Base-by-base conservation (phyloP, 92 coral and sea anemone genomes). In the Epizoanthus ramosus region DNA sequence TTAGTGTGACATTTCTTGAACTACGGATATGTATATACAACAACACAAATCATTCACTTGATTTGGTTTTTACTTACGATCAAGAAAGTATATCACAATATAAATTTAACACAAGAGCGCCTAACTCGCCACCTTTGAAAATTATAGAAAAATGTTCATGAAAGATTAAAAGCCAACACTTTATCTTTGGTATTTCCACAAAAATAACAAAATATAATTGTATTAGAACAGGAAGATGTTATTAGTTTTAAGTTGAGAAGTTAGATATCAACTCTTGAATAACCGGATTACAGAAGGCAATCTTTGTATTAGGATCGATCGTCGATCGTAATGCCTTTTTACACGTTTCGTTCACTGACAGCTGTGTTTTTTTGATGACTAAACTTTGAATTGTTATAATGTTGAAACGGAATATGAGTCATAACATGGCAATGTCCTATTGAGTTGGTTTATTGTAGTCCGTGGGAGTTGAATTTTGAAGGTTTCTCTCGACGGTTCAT, bases 401-500 rank as follows among this genome's bases (percentile, higher is more conserved):
- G 35, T 17, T 10, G 35, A 12, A 41, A 65, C 31, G 17, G 71
- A 28, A 13, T 41, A 67, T 28, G 72, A 67, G 50, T 33, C 12
- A 67, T 33, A 67, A 24, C 69, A 64, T n/a, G 28, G 41, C 69
- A 64, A 25, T 57, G 52, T 33, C 53, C 74, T 33, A 16, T 33
- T 33, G 33, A 57, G 61, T 28, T 12, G 60, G 63, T 60, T 35
- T 37, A 60, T 47, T 19, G 68, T 9, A 35, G 50, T 6, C 10
- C 23, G 18, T 56, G 47, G 47, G 41, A 57, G 80, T 52, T 35
- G 25, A 23, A 39, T 19, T 31, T 76, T 60, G 69, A 41, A 71
- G 71, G 17, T 33, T 15, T 23, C 45, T 61, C 63, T 77, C 57
- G 81, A 61, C 37, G 82, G 82, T 60, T 60, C 71, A 35, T 21